phyloP scores from a whole-genome alignment of 1,140 invertebrate species.

The Heliconius himera region DNA sequence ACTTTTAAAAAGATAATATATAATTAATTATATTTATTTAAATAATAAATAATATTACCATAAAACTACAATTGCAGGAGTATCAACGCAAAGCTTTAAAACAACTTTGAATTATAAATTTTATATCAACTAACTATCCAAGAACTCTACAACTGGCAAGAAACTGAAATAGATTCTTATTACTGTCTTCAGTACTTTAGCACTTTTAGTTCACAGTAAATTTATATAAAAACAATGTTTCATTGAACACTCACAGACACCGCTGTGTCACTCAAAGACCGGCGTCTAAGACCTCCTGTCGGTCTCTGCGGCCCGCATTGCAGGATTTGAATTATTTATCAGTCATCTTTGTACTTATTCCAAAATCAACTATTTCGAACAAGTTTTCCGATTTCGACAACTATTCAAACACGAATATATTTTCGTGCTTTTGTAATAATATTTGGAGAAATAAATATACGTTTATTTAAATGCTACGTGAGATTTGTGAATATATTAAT shows the following conservation, averaged over 20 bases:
- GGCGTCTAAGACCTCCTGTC: conserved; percentile 43
- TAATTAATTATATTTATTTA: too few species aligned
- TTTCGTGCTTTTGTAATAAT: background rate
- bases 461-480: background rate
- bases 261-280: conserved; percentile 18
- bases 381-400: conserved; percentile 52
- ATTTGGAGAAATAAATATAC: conserved; percentile 1
- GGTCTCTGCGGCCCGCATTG: conserved; percentile 69
- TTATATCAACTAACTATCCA: background rate
- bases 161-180: background rate
- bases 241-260: background rate
- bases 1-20: too few species aligned
- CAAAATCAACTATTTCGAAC: conserved; percentile 62
- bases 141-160: background rate
- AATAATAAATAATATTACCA: background rate
- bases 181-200: background rate
- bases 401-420: conserved; percentile 37
- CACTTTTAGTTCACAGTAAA: background rate
- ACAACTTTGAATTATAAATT: background rate
- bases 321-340: conserved; percentile 77
- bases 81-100: background rate
- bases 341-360: too few species aligned
- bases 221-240: background rate
- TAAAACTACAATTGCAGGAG: background rate
- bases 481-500: background rate